A percentile compares a stretch with the other conserved stretches of the same genome.
These are phyloP conservation scores for Eubasilissa splendida DNA, from an alignment of 2,888 invertebrate species.

Conservation along the genomic window DNA sequence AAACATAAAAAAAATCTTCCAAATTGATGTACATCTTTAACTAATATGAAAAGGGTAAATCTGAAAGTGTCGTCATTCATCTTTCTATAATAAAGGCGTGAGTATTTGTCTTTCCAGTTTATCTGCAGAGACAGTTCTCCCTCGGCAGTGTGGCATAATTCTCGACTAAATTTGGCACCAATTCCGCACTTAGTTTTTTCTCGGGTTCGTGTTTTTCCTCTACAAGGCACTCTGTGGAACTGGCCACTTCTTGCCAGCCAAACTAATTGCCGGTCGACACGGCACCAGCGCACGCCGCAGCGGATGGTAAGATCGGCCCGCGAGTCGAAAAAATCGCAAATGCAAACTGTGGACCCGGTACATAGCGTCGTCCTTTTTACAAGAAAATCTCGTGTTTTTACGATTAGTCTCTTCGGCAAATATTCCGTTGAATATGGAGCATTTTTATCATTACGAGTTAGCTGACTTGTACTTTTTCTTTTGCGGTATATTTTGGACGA, in stretches of 20 bases:
- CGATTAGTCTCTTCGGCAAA: too few relatives aligned
- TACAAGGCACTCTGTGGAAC: slow-evolving; percentile 18
- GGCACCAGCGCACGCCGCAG: neutral
- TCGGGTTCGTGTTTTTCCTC: slow-evolving; percentile 2
- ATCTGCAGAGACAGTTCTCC: slow-evolving; percentile 5
- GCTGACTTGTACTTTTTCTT: neutral
- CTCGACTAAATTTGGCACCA: slow-evolving; percentile 26
- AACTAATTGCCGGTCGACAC: slow-evolving; percentile 3
- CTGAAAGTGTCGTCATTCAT: too few relatives aligned
- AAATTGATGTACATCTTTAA: too few relatives aligned
- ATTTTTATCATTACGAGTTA: slow-evolving; percentile 1
- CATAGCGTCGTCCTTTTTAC: neutral
- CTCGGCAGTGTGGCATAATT: slow-evolving; percentile 23
- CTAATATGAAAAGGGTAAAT: too few relatives aligned
- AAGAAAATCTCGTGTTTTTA: neutral
- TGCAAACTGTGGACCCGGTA: neutral
- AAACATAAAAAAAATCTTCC: too few relatives aligned
- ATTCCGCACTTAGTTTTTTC: slow-evolving; percentile 15
- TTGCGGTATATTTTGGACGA: too few relatives aligned
- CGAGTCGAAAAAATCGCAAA: neutral
- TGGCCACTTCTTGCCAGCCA: slow-evolving; percentile 21
- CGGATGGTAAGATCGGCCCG: neutral
- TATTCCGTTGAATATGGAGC: neutral
- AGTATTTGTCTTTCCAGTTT: neutral
- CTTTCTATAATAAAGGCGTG: too few relatives aligned